Evolutionary conservation across 2,113 vertebrate species (phyloP).

Genomic region (Limanda limanda): DNA sequence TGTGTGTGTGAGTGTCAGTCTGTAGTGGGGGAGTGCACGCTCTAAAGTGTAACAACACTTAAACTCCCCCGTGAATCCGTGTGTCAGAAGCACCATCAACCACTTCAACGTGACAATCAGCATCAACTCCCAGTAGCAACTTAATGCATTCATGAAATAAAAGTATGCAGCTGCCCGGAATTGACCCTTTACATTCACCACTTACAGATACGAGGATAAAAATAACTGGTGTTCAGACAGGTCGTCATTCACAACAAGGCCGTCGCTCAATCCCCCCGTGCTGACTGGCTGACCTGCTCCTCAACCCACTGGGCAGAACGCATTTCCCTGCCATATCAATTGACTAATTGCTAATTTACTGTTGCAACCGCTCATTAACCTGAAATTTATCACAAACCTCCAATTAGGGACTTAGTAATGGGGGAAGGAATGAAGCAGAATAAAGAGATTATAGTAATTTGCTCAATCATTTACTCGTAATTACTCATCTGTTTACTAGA

Average conservation of each 20-base stretch:
- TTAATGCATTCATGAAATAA: not conserved
- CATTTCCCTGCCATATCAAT: constrained; percentile 20
- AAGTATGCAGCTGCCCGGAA: not conserved
- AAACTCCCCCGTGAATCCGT: constrained; percentile 22
- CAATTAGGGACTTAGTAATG: constrained; percentile 20
- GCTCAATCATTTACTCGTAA: constrained; percentile 20
- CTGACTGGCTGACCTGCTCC: constrained; percentile 12
- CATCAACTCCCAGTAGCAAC: not conserved
- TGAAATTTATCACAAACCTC: constrained; percentile 31
- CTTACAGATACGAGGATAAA: not conserved
- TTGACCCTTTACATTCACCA: not conserved
- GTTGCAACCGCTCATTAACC: constrained; percentile 39
- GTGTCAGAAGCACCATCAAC: constrained; percentile 20
- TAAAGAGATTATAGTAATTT: constrained; percentile 34
- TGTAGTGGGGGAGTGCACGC: too few relatives aligned
- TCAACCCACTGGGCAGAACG: constrained; percentile 10
- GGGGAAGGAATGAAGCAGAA: constrained; percentile 19
- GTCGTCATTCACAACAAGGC: not conserved
- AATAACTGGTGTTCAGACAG: not conserved
- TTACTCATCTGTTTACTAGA: constrained; percentile 40
- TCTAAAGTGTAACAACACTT: constrained; percentile 16
- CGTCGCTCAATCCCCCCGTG: not conserved
- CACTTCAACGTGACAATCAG: constrained; percentile 22
- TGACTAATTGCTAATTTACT: constrained; percentile 26
- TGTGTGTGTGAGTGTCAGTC: not conserved